A percentile compares a stretch with the other conserved stretches of the same genome.
Conservation (phyloP, 2,113 vertebrate genomes). For the Noctilio leporinus region DNA sequence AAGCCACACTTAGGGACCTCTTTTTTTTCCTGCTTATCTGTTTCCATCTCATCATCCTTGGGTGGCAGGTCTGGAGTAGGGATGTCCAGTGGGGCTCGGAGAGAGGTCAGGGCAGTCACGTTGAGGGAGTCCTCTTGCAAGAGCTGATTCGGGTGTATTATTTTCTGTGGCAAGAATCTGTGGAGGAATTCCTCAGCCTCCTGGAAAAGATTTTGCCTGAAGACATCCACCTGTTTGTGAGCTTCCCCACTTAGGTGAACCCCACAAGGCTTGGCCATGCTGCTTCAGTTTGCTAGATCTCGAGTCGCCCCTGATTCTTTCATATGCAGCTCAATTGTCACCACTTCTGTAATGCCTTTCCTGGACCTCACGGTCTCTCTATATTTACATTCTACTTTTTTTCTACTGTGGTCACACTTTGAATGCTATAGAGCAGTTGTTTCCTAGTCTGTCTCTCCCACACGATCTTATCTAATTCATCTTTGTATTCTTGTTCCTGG, state of each 20-base stretch:
- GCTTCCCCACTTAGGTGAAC: constrained; percentile 66
- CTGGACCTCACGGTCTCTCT: not conserved
- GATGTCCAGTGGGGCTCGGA: constrained; percentile 87
- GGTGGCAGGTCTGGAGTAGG: constrained; percentile 90
- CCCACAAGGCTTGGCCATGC: constrained; percentile 69
- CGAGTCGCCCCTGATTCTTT: not conserved
- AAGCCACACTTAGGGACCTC: constrained; percentile 89
- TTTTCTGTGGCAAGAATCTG: constrained; percentile 83
- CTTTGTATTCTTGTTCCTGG: not conserved
- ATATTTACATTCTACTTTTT: not conserved
- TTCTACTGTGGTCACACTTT: not conserved
- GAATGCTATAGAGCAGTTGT: not conserved
- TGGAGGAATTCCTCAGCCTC: constrained; percentile 87
- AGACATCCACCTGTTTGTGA: constrained; percentile 80
- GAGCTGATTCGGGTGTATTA: constrained; percentile 80
- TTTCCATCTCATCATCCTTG: constrained; percentile 92
- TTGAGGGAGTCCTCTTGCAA: constrained; percentile 82
- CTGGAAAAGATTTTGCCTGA: constrained; percentile 79
- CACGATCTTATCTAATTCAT: not conserved
- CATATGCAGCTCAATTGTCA: not conserved
- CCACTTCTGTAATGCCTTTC: not conserved
- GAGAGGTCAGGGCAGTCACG: constrained; percentile 78
- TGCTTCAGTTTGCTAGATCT: not conserved
- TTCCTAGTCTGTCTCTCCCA: not conserved
- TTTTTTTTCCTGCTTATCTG: constrained; percentile 86